phyloP scores from a whole-genome alignment of 2,113 vertebrate genomes.

The Rhegmatorhina hoffmannsi region DNA sequence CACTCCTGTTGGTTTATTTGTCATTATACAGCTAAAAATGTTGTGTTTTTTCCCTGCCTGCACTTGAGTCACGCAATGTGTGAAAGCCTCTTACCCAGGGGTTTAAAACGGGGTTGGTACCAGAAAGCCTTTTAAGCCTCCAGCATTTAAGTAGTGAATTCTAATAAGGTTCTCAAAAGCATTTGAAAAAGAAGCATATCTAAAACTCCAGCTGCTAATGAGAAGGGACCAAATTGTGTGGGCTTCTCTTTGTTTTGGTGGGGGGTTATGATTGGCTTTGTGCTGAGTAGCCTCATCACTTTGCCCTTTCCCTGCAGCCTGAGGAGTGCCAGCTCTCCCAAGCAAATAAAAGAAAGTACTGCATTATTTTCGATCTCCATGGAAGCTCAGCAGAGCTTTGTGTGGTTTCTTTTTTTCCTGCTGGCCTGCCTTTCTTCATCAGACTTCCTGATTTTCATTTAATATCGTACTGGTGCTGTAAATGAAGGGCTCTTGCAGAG shows the following conservation, averaged over 20 bases:
- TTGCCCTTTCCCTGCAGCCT: slow-evolving; percentile 19
- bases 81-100: not conserved
- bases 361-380: slow-evolving; percentile 58
- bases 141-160: not conserved
- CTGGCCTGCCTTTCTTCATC: not conserved
- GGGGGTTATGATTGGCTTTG: not conserved
- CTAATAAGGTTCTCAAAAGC: not conserved
- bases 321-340: slow-evolving; percentile 20
- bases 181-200: not conserved
- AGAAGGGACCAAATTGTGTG: not conserved
- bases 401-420: not conserved
- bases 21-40: not conserved
- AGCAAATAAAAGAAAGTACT: slow-evolving; percentile 26
- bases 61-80: not conserved
- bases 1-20: not conserved
- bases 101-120: not conserved
- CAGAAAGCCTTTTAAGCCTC: slow-evolving; percentile 1
- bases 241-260: not conserved
- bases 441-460: not conserved
- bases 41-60: not conserved
- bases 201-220: not conserved
- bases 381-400: slow-evolving; percentile 24
- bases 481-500: not conserved
- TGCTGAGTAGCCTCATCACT: slow-evolving; percentile 6
- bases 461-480: not conserved